Base-by-base conservation (phyloP, 1,140 invertebrate genomes). In the Eumaeus atala region DNA sequence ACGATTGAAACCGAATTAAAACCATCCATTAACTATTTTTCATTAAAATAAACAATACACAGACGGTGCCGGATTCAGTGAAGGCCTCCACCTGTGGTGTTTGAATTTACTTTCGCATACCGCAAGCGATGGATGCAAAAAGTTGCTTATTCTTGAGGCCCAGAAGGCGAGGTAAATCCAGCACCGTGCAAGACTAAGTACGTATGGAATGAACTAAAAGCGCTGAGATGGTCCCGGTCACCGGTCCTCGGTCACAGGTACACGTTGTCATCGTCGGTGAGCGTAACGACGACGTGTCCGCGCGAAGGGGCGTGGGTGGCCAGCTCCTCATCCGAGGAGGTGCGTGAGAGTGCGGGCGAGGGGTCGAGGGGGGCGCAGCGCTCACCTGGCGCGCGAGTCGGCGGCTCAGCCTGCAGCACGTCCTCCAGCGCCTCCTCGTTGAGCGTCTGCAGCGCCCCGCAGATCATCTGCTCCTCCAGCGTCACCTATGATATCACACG, bases 401-500 rank as follows among this genome's bases (percentile, higher is more conserved):
- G 58, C 28, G 87, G 86, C 61, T 90, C 89, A 61, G 88, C 88
- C 62, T 87, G 87, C 52, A 94, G 76, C 16, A 95, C 93, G 87
- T 97, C 95, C 86, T 97, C 95, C 78, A 93, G 91, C 0, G 95
- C 95, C 84, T 97, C 95, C 88, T 97, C 95, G 74, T 96, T 97
- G 3, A 97, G 88, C 0, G 95, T 96, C 84, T 97, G 95, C 34
- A 97, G 82, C 0, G 95, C 95, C 56, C 95, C 95, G 77, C 95
- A 95, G 64, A 97, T 97, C 94, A 97, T 96, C 84, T 96, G 95
- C 73, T 97, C 95, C 85, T 97, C 96, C 58, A 97, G 87, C 0
- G 95, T 96, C 35, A 97, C 95, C 96, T 97, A 28, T 28, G 2
- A 28, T 6, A 6, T 28, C 21, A 28, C 6, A 28, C 2, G 21